These are phyloP conservation scores for Amphipyra tragopoginis DNA, from an alignment of 2,888 invertebrate genomes.

Conservation along the genomic window DNA sequence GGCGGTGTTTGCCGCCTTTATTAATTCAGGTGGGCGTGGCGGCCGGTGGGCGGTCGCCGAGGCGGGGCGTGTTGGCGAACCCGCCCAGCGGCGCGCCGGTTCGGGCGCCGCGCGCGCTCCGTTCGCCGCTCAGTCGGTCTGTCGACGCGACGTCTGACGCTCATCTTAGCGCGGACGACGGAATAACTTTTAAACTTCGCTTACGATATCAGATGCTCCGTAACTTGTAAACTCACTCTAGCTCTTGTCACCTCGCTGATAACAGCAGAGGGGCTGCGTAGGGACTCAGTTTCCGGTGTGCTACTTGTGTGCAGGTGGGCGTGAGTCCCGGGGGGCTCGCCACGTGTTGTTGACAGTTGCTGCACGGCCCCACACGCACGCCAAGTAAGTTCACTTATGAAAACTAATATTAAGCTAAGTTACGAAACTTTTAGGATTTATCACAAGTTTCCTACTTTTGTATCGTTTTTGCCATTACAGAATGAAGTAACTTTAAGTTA, in stretches of 20 bases:
- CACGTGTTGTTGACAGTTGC: constrained; percentile 66
- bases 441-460: background rate
- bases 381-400: constrained; percentile 76
- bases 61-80: constrained; percentile 69
- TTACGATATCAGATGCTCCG: constrained; percentile 65
- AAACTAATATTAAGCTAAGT: constrained; percentile 20
- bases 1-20: constrained; percentile 88
- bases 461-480: background rate
- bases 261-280: constrained; percentile 52
- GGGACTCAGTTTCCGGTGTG: constrained; percentile 58
- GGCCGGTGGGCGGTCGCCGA: constrained; percentile 74
- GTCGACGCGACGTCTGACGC: constrained; percentile 82
- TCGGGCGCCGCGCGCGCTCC: constrained; percentile 69
- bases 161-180: constrained; percentile 73
- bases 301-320: constrained; percentile 59
- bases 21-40: constrained; percentile 88
- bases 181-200: constrained; percentile 68
- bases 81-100: constrained; percentile 68
- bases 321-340: constrained; percentile 58
- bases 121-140: constrained; percentile 78
- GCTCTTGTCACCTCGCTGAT: constrained; percentile 16
- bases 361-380: constrained; percentile 81
- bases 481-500: constrained; percentile 10
- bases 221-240: constrained; percentile 47
- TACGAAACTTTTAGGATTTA: constrained; percentile 8